Evolutionary conservation across 2,797 vertebrate genomes (phyloP).

Genomic region (Lophius americanus): DNA sequence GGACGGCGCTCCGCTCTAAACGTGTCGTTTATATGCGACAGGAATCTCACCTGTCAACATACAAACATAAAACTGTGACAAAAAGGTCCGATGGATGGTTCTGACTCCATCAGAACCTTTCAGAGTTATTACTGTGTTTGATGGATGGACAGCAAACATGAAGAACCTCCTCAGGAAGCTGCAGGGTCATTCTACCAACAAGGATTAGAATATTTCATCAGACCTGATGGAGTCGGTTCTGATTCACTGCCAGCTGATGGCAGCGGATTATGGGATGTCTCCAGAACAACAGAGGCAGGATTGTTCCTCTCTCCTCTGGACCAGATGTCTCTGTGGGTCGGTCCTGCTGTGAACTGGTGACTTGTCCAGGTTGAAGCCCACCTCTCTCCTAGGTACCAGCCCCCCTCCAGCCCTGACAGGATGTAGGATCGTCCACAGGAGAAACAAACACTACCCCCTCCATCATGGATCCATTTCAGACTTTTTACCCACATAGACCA

Average conservation of each 20-base stretch:
- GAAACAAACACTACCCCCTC: too few relatives aligned
- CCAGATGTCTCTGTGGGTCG: too few relatives aligned
- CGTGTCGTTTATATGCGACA: conserved; percentile 78
- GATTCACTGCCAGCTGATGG: conserved; percentile 22
- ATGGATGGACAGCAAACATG: conserved; percentile 39
- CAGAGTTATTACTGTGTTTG: conserved; percentile 33
- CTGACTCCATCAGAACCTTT: conserved; percentile 66
- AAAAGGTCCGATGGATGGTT: conserved; percentile 79
- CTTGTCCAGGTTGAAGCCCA: too few relatives aligned
- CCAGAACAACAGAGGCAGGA: conserved; percentile 33
- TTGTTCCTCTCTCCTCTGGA: background rate
- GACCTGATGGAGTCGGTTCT: conserved; percentile 34
- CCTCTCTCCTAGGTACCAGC: too few relatives aligned
- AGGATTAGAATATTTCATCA: conserved; percentile 50
- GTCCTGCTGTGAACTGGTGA: too few relatives aligned
- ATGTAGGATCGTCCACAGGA: too few relatives aligned
- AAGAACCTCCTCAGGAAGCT: conserved; percentile 7
- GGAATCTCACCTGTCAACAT: conserved; percentile 75
- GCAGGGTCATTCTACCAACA: conserved; percentile 15
- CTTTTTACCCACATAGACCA: too few relatives aligned
- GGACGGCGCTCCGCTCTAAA: conserved; percentile 81
- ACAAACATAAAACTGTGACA: conserved; percentile 64
- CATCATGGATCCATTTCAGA: too few relatives aligned
- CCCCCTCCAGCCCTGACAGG: too few relatives aligned
- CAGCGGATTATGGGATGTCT: conserved; percentile 34